phyloP scores from a whole-genome alignment of 2,888 invertebrate genomes.

The Parnassius glacialis region DNA sequence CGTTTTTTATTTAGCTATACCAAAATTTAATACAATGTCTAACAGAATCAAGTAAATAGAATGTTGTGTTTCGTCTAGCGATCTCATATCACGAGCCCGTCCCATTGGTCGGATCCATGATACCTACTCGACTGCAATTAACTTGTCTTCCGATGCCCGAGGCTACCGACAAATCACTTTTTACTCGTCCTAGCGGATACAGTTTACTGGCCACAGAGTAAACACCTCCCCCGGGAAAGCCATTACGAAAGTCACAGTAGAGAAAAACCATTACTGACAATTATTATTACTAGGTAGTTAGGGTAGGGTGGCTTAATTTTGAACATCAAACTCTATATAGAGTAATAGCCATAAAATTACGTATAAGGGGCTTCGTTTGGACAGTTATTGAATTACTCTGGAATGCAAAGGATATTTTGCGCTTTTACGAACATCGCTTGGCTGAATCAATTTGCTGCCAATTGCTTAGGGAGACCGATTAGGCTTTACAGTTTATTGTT shows the following conservation, averaged over 20 bases:
- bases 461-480: slow-evolving; percentile 3
- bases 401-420: slow-evolving; percentile 68
- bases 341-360: slow-evolving; percentile 64
- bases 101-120: slow-evolving; percentile 68
- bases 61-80: slow-evolving; percentile 27
- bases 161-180: slow-evolving; percentile 68
- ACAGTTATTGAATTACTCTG: slow-evolving; percentile 65
- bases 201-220: slow-evolving; percentile 21
- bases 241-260: slow-evolving; percentile 2
- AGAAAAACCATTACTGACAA: slow-evolving; percentile 5
- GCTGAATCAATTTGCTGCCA: slow-evolving; percentile 47
- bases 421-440: slow-evolving; percentile 43
- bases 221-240: slow-evolving; percentile 3
- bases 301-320: slow-evolving; percentile 48
- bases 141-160: slow-evolving; percentile 62
- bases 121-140: slow-evolving; percentile 71
- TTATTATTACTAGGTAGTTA: slow-evolving; percentile 30
- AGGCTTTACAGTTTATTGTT: too few species aligned
- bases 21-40: neutral
- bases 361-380: slow-evolving; percentile 50
- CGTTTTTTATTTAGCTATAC: too few species aligned
- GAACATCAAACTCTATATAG: slow-evolving; percentile 43
- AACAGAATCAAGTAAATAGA: slow-evolving; percentile 7
- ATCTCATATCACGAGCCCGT: slow-evolving; percentile 55
- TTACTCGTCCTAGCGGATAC: slow-evolving; percentile 40